Conservation (phyloP, 2,888 invertebrate genomes). For the Melinopterus prodromus region DNA sequence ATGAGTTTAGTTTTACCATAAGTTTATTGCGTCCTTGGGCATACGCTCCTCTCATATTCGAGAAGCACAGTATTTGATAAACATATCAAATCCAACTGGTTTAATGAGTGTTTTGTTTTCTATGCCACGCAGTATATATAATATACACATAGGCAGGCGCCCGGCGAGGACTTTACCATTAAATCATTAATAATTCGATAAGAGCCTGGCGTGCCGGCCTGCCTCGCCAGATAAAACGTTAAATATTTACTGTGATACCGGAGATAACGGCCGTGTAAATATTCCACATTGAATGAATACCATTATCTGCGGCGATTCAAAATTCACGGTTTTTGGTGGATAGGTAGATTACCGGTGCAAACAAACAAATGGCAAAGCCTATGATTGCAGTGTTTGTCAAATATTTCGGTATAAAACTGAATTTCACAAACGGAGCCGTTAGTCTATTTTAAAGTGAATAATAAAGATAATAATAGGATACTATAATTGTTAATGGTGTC, state of each 20-base stretch:
- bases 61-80: too few relatives aligned
- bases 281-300: constrained; percentile 20
- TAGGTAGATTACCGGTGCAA: constrained; percentile 8
- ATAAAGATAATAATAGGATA: too few relatives aligned
- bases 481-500: too few relatives aligned
- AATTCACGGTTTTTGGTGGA: constrained; percentile 18
- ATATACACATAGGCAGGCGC: background rate
- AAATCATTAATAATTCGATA: constrained; percentile 23
- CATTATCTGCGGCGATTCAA: background rate
- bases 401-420: background rate
- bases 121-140: background rate
- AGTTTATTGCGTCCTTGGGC: too few relatives aligned
- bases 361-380: background rate
- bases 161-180: constrained; percentile 5
- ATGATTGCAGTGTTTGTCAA: background rate
- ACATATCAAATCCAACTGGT: background rate
- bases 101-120: background rate
- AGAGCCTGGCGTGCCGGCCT: background rate
- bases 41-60: too few relatives aligned
- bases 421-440: too few relatives aligned
- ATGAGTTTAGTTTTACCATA: too few relatives aligned
- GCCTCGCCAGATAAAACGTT: constrained; percentile 22
- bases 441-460: too few relatives aligned
- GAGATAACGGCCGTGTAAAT: constrained; percentile 21
- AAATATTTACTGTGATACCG: constrained; percentile 19